A percentile compares a stretch with the other conserved stretches of the same genome.
phyloP scores from a whole-genome alignment of 2,113 vertebrate species.

The Indicator maculatus region DNA sequence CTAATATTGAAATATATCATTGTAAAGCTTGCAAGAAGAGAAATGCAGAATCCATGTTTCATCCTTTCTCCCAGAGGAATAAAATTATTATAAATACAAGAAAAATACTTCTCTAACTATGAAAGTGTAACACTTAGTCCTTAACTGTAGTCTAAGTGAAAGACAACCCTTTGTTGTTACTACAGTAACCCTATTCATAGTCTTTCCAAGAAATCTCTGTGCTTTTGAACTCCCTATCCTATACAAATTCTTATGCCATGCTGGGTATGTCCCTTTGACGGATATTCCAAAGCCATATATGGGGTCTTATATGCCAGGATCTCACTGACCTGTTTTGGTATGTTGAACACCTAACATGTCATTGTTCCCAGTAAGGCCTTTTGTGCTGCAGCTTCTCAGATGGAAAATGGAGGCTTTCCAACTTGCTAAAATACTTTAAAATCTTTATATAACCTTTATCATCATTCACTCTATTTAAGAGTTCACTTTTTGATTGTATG shows the following conservation, averaged over 20 bases:
- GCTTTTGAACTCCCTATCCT: no score
- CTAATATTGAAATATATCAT: not conserved
- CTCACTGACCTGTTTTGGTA: not conserved
- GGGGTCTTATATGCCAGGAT: not conserved
- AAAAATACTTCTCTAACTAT: not conserved
- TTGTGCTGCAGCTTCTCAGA: not conserved
- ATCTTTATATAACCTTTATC: not conserved
- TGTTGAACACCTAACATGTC: not conserved
- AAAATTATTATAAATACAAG: not conserved
- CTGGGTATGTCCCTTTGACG: not conserved
- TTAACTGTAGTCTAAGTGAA: not conserved
- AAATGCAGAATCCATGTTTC: not conserved
- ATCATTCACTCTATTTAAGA: not conserved
- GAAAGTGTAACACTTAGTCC: not conserved
- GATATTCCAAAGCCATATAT: not conserved
- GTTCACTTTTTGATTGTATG: not conserved
- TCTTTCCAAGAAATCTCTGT: no score
- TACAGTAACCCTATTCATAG: no score
- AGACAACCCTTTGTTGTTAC: not conserved
- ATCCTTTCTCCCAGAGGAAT: not conserved
- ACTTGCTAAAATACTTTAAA: not conserved
- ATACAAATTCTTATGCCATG: not conserved
- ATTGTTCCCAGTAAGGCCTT: not conserved
- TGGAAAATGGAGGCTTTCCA: fast-evolving
- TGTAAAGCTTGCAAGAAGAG: not conserved